These are phyloP conservation scores for Leptonema lineaticorne DNA, from an alignment of 1,140 invertebrate genomes.

Conservation along the genomic window DNA sequence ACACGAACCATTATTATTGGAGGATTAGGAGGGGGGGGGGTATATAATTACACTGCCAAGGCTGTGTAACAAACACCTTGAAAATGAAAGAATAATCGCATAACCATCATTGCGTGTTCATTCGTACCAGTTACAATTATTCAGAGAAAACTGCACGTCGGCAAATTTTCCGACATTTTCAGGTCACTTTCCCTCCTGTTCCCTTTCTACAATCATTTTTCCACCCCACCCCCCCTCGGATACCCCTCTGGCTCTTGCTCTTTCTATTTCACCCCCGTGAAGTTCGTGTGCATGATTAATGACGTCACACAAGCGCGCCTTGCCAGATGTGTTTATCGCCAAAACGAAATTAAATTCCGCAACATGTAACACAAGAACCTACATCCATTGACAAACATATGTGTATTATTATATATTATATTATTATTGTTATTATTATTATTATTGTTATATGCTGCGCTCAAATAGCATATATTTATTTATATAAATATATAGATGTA, in stretches of 20 bases:
- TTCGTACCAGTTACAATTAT: neutral
- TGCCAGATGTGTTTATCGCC: conserved; percentile 35
- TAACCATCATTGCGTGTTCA: neutral
- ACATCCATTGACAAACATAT: neutral
- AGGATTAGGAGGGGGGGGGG: too few species aligned
- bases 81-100: neutral
- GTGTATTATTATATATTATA: too few species aligned
- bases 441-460: too few species aligned
- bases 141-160: neutral
- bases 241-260: too few species aligned
- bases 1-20: too few species aligned
- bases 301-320: conserved; percentile 30
- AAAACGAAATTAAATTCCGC: conserved; percentile 36
- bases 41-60: neutral
- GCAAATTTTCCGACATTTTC: conserved; percentile 18
- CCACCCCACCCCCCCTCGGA: too few species aligned
- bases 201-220: too few species aligned
- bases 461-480: too few species aligned
- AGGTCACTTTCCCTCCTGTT: too few species aligned
- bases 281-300: conserved; percentile 32
- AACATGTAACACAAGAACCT: conserved; percentile 11
- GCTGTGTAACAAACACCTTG: neutral
- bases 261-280: conserved; percentile 3
- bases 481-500: too few species aligned
- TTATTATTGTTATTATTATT: too few species aligned